Percentiles rank a stretch among this genome's conserved stretches.
These are phyloP conservation scores for Crotalus horridus DNA, from an alignment of 2,113 vertebrate genomes.

Conservation along the genomic window DNA sequence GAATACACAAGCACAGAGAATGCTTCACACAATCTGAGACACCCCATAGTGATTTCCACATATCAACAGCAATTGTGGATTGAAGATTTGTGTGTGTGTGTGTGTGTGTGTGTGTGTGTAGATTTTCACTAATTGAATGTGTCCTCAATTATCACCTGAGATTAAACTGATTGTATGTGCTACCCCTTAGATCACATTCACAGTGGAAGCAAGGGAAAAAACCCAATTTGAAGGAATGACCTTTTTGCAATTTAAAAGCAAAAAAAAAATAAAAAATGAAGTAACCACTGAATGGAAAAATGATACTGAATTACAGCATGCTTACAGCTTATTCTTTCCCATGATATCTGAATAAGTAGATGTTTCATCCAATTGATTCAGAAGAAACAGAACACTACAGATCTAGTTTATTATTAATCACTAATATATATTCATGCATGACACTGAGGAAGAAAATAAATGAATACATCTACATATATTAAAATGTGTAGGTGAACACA, in stretches of 20 bases:
- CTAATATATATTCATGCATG: slow-evolving; percentile 7
- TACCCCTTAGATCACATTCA: background rate
- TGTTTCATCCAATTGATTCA: background rate
- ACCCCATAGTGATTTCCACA: background rate
- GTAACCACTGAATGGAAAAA: background rate
- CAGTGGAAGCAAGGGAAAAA: background rate
- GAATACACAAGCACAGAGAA: background rate
- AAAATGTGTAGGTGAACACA: background rate
- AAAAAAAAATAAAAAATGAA: too few species aligned
- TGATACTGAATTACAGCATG: background rate
- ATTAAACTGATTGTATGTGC: background rate
- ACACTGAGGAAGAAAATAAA: background rate
- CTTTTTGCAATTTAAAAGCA: background rate
- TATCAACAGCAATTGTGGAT: background rate
- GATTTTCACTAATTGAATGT: background rate
- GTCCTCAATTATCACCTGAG: background rate
- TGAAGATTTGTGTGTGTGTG: background rate
- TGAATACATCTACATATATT: slow-evolving; percentile 13
- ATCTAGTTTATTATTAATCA: slow-evolving; percentile 5
- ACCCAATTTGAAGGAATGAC: background rate
- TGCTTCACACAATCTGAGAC: background rate
- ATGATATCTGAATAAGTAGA: background rate
- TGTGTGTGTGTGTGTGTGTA: background rate
- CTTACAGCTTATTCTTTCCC: background rate
- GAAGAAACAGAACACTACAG: background rate